Percentiles rank a stretch among this genome's conserved stretches.
Conservation (phyloP, 2,113 vertebrate species). For the Emydocephalus ijimae region DNA sequence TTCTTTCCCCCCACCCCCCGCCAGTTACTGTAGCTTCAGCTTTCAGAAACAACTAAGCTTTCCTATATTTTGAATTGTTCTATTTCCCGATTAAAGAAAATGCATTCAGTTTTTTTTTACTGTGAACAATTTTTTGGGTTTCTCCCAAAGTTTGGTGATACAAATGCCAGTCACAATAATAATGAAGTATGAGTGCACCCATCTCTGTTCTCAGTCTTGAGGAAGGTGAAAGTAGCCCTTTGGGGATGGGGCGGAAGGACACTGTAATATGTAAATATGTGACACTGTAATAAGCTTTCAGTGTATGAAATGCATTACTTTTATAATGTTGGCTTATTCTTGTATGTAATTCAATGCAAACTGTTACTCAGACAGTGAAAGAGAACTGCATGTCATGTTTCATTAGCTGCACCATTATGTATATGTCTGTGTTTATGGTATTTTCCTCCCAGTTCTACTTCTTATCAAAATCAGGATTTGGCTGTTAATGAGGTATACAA, state of each 20-base stretch:
- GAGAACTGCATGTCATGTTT: neutral
- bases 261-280: neutral
- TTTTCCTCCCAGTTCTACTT: neutral
- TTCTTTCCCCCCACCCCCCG: neutral
- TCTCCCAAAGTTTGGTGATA: neutral
- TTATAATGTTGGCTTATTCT: neutral
- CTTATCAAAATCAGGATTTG: slow-evolving; percentile 10
- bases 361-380: neutral
- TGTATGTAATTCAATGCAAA: neutral
- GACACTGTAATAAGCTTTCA: neutral
- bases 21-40: too few species aligned
- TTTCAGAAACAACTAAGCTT: neutral
- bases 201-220: neutral
- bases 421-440: neutral
- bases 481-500: slow-evolving; percentile 16
- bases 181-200: neutral
- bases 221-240: neutral
- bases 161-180: neutral
- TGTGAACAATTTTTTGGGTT: neutral
- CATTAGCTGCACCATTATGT: neutral
- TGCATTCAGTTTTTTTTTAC: neutral
- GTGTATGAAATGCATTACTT: neutral
- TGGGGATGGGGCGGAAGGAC: neutral
- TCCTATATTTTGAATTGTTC: neutral
- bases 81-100: neutral